Percentiles rank a stretch among this genome's conserved stretches.
These are phyloP conservation scores for Grantiella picta DNA, from an alignment of 2,113 vertebrate species.

Conservation along the genomic window DNA sequence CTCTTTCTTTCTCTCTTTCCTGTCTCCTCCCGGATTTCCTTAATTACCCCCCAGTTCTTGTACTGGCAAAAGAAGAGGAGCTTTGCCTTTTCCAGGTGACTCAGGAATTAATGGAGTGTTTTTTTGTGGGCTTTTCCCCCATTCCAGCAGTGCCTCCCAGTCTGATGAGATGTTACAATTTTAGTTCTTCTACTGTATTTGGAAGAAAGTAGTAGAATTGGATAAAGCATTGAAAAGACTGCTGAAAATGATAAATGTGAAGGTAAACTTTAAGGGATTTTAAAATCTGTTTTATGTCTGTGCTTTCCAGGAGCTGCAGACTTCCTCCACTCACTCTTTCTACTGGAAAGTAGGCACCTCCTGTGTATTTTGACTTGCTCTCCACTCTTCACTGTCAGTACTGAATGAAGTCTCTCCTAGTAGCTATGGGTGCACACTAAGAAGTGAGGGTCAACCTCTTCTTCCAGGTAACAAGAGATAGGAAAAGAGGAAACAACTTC, in stretches of 20 bases:
- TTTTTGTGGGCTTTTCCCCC: neutral
- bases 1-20: neutral
- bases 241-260: neutral
- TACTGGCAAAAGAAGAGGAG: neutral
- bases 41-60: neutral
- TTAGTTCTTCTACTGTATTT: neutral
- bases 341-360: neutral
- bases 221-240: neutral
- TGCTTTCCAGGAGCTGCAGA: neutral
- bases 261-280: neutral
- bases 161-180: neutral
- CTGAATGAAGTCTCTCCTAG: neutral
- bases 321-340: neutral
- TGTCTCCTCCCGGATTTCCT: neutral
- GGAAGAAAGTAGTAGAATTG: neutral
- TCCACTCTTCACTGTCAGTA: neutral
- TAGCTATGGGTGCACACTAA: neutral
- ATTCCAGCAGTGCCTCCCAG: neutral
- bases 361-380: neutral
- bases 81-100: neutral
- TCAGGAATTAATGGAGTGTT: neutral
- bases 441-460: neutral
- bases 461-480: neutral
- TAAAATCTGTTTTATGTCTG: neutral
- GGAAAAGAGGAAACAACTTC: neutral